Percentiles rank a stretch among this genome's conserved stretches.
Evolutionary conservation across 2,888 invertebrate genomes (phyloP).

Genomic region (Drosophila paucipuncta): DNA sequence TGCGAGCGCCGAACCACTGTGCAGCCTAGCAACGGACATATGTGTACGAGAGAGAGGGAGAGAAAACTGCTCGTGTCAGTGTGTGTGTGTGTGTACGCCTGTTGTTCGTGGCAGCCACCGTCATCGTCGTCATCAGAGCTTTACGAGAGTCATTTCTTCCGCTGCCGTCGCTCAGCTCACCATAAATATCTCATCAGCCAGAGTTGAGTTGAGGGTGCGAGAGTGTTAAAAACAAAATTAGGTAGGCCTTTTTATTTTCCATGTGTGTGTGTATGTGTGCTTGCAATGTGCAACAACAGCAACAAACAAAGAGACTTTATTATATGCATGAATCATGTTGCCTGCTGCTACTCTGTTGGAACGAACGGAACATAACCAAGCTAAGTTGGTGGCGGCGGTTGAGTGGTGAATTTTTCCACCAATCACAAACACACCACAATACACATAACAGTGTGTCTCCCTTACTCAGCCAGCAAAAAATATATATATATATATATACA

Average conservation of each 20-base stretch:
- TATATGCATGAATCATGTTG: constrained; percentile 69
- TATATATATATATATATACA: not conserved
- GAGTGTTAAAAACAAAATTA: constrained; percentile 67
- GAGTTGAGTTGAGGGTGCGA: constrained; percentile 21
- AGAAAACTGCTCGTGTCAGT: constrained; percentile 34
- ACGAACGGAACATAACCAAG: constrained; percentile 54
- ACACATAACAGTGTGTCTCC: constrained; percentile 15
- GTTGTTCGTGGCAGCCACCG: constrained; percentile 20
- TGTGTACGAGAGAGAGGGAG: constrained; percentile 18
- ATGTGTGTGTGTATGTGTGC: constrained; percentile 19
- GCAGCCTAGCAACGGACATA: constrained; percentile 18
- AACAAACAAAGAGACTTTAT: constrained; percentile 73
- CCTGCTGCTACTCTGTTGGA: constrained; percentile 41
- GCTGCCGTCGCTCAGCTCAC: constrained; percentile 16
- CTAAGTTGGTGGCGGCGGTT: constrained; percentile 46
- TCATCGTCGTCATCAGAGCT: constrained; percentile 12
- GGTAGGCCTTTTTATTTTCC: constrained; percentile 37
- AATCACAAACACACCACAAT: constrained; percentile 50
- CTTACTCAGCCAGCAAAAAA: constrained; percentile 5
- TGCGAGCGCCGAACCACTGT: constrained; percentile 44
- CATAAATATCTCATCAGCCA: constrained; percentile 12
- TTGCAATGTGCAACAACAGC: constrained; percentile 56
- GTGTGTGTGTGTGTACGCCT: constrained; percentile 17
- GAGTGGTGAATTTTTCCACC: constrained; percentile 63
- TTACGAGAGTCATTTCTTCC: constrained; percentile 31